A percentile compares a stretch with the other conserved stretches of the same genome.
These are phyloP conservation scores for Mellilla xanthometata DNA, from an alignment of 2,888 invertebrate genomes.

Conservation along the genomic window DNA sequence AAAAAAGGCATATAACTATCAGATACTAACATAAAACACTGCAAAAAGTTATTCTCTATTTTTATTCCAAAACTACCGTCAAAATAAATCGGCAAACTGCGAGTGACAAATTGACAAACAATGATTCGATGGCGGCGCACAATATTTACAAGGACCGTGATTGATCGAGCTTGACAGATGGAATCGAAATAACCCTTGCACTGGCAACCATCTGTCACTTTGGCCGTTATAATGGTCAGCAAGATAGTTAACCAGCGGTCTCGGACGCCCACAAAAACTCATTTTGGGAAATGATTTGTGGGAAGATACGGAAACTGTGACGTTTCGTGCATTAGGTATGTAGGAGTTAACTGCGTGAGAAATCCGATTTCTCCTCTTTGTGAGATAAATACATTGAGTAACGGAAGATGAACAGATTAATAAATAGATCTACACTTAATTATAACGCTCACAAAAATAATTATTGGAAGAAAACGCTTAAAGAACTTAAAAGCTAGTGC, in stretches of 20 bases:
- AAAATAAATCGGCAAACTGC: slow-evolving; percentile 9
- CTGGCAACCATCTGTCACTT: slow-evolving; percentile 66
- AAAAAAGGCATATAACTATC: no score
- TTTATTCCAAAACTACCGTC: neutral
- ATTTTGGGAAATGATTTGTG: slow-evolving; percentile 34
- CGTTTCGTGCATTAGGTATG: slow-evolving; percentile 10
- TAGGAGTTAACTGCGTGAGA: slow-evolving; percentile 1
- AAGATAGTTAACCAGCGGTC: slow-evolving; percentile 29
- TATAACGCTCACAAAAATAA: no score
- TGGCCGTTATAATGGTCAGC: slow-evolving; percentile 51
- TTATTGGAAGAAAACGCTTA: no score
- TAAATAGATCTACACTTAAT: no score
- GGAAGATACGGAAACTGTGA: slow-evolving; percentile 10
- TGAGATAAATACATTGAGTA: no score
- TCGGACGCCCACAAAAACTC: slow-evolving; percentile 40
- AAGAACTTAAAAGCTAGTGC: no score
- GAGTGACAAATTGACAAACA: slow-evolving; percentile 45
- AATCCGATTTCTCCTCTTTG: neutral
- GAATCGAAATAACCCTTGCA: slow-evolving; percentile 65
- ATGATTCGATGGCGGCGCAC: slow-evolving; percentile 65
- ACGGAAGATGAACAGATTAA: no score
- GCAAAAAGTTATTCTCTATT: neutral
- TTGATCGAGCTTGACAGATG: slow-evolving; percentile 76
- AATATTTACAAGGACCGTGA: slow-evolving; percentile 70
- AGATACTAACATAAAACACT: no score